Percentiles rank a stretch among this genome's conserved stretches.
phyloP scores from a whole-genome alignment of 1,140 invertebrate genomes.

The Leucophenga varia region DNA sequence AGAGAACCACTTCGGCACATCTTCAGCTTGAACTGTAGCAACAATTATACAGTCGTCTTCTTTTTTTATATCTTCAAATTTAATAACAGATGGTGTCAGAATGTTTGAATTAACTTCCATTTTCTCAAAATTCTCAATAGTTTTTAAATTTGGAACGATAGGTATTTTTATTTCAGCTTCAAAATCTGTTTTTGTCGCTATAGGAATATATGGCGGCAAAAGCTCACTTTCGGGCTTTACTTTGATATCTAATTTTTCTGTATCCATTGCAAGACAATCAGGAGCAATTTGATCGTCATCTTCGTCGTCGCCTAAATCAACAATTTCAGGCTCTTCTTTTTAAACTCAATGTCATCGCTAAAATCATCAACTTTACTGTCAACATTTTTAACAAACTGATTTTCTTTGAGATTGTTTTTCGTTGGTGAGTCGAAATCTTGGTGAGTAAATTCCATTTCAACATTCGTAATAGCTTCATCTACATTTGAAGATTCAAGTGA shows the following conservation, averaged over 20 bases:
- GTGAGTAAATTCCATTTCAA: no score
- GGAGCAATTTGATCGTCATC: constrained; percentile 27
- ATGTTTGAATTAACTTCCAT: constrained; percentile 16
- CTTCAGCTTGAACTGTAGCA: constrained; percentile 32
- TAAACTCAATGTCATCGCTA: constrained; percentile 43
- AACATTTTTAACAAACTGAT: no score
- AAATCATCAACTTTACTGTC: constrained; percentile 37
- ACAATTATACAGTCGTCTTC: constrained; percentile 51
- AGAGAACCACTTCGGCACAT: constrained; percentile 61
- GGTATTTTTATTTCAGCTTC: constrained; percentile 50
- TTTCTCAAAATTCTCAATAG: constrained; percentile 55
- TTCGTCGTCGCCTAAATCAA: constrained; percentile 47
- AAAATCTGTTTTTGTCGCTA: constrained; percentile 46
- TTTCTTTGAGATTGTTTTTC: no score
- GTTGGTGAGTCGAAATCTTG: no score
- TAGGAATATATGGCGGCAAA: constrained; percentile 39
- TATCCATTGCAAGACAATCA: constrained; percentile 1
- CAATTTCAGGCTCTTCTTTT: constrained; percentile 50
- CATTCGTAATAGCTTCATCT: no score
- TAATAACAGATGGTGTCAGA: constrained; percentile 13
- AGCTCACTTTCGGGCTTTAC: constrained; percentile 44
- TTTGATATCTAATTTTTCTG: constrained; percentile 34
- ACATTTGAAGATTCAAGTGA: no score
- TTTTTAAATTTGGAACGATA: constrained; percentile 34
- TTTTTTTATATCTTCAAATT: constrained; percentile 39